Evolutionary conservation across 1,140 invertebrate species (phyloP).

Genomic region (Hylyphantes graminicola): DNA sequence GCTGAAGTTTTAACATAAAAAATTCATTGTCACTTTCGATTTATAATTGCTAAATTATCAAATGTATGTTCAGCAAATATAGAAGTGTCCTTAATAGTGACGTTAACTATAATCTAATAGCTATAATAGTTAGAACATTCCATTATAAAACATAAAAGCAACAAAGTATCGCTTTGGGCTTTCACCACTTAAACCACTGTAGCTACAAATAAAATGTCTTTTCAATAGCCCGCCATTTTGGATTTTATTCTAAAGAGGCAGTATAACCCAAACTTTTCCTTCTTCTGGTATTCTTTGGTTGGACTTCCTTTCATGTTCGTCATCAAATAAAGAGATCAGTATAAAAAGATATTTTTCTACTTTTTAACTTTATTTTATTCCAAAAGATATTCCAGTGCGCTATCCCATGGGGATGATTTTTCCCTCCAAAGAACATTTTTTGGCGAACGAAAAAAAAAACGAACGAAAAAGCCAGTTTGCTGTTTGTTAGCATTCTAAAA

Average conservation of each 20-base stretch:
- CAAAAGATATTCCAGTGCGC: not conserved
- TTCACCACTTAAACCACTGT: not conserved
- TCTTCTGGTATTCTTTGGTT: constrained; percentile 19
- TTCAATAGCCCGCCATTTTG: constrained; percentile 30
- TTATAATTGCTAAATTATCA: too few relatives aligned
- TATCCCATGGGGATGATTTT: constrained; percentile 35
- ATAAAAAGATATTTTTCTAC: constrained; percentile 20
- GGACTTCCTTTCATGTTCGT: constrained; percentile 27
- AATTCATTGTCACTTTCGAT: too few relatives aligned
- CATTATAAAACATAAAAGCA: too few relatives aligned
- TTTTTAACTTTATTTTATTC: constrained; percentile 8
- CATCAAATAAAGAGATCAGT: constrained; percentile 44
- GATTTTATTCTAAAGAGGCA: constrained; percentile 41
- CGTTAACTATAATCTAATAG: too few relatives aligned
- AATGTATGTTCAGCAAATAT: too few relatives aligned
- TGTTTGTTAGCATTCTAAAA: constrained; percentile 32
- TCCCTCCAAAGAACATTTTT: not conserved
- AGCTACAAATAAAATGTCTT: not conserved
- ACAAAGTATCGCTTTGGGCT: not conserved
- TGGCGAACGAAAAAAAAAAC: not conserved
- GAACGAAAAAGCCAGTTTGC: constrained; percentile 23
- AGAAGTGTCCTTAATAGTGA: too few relatives aligned
- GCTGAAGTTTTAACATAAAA: too few relatives aligned
- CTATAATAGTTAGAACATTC: too few relatives aligned
- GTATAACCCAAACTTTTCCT: constrained; percentile 6